Base-by-base conservation (phyloP, 2,113 vertebrate genomes). In the Erythrocebus patas region DNA sequence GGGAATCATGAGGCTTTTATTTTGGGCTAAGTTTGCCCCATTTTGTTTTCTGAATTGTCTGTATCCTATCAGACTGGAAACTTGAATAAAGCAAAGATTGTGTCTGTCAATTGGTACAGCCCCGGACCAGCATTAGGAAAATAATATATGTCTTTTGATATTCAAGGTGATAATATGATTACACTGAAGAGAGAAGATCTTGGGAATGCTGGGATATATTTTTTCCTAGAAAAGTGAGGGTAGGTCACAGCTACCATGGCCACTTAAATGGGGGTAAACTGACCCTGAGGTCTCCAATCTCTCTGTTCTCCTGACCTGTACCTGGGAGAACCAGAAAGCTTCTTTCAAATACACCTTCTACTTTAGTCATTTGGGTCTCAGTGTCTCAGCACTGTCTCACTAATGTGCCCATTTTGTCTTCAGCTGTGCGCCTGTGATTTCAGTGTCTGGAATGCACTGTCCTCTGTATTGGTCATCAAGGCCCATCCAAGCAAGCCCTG, bases 31-130 rank as follows among this genome's bases (percentile, higher is more conserved):
- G 18, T 72, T 85, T 78, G 48, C 40, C 59, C 16, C 55, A 48
- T 90, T 90, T 80, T 80, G 27, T 87, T 82, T 7, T 89, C 59
- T 84, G 50, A 93, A 89, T 52, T 89, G 43, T 96, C 55, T 48
- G 57, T 10, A 73, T 85, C 22, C 45, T 59, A 52, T 52, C 64
- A 59, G 35, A 89, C 25, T 66, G 48, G 68, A 93, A 84, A 4
- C 38, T 94, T 93, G 91, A 66, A 81, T 38, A 59, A 64, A 95
- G 59, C 43, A 85, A 92, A 75, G 45, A 57, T 57, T 97, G 38
- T 81, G 38, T 61, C 27, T 86, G 43, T 94, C n/a, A 40, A 25
- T 80, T 68, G 43, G 32, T 76, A 50, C 4, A 89, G 45, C 25
- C 64, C 38, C 13, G 73, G 64, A 76, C 30, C 27, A 88, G 76